Evolutionary conservation across 2,797 vertebrate genomes (phyloP).

Genomic region (Alouatta caraya): DNA sequence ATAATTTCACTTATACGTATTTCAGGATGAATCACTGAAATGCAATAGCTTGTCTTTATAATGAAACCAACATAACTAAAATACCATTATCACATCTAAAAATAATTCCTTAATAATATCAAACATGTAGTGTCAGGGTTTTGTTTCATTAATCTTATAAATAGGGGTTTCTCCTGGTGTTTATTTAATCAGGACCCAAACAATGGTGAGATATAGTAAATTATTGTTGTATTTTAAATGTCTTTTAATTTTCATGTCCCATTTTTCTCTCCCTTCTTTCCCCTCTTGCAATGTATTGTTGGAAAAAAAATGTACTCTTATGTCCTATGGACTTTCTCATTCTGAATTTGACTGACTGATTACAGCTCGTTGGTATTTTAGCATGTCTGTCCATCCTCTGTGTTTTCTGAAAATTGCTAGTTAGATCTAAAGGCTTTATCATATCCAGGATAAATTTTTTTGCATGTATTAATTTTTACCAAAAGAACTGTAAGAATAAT

Average conservation of each 20-base stretch:
- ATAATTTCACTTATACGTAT: not conserved
- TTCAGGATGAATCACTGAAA: not conserved
- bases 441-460: not conserved
- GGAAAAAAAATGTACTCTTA: not conserved
- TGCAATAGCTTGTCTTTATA: not conserved
- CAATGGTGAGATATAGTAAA: not conserved
- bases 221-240: not conserved
- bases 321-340: not conserved
- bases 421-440: not conserved
- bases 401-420: not conserved
- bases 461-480: not conserved
- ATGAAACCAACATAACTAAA: not conserved
- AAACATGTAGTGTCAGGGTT: not conserved
- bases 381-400: not conserved
- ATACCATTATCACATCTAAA: not conserved
- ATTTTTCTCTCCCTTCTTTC: not conserved
- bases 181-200: slow-evolving; percentile 8
- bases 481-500: not conserved
- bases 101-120: not conserved
- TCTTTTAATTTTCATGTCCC: not conserved
- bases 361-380: not conserved
- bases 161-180: not conserved
- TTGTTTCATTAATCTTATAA: slow-evolving; percentile 1
- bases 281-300: not conserved
- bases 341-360: not conserved